Conservation (phyloP, 1,140 invertebrate species). For the Calephelis virginiensis region DNA sequence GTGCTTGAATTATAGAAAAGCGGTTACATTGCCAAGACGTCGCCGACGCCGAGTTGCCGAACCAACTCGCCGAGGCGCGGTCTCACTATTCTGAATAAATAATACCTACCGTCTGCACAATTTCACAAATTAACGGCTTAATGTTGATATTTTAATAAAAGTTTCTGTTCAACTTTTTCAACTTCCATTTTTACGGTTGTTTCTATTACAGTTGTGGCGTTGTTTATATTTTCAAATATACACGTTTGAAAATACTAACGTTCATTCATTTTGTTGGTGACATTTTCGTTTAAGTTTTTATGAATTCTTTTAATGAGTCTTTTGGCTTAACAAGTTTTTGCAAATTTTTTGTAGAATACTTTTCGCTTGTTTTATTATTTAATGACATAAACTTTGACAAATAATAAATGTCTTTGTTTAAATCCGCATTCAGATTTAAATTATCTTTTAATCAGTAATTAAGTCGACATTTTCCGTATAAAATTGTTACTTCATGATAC, state of each 20-base stretch:
- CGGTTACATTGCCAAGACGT: constrained; percentile 49
- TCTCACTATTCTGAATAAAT: constrained; percentile 68
- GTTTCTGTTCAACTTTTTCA: constrained; percentile 56
- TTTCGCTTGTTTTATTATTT: too few species aligned
- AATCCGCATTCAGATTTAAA: too few species aligned
- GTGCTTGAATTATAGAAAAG: constrained; percentile 66
- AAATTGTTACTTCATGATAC: too few species aligned
- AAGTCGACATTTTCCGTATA: too few species aligned
- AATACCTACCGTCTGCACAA: constrained; percentile 74
- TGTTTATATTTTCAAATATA: constrained; percentile 68
- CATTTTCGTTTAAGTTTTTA: neutral
- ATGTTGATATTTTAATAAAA: constrained; percentile 77
- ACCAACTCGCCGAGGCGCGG: constrained; percentile 48
- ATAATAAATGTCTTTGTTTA: too few species aligned
- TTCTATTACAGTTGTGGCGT: constrained; percentile 61
- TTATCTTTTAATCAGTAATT: too few species aligned
- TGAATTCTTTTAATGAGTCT: neutral
- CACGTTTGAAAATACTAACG: constrained; percentile 16
- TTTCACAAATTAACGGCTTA: constrained; percentile 76
- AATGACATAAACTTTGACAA: too few species aligned
- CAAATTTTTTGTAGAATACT: neutral
- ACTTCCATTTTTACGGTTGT: constrained; percentile 70
- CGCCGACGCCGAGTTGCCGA: constrained; percentile 41
- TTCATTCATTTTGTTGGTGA: neutral
- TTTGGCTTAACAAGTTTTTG: neutral